Base-by-base conservation (phyloP, 1,140 invertebrate species). In the Thrips palmi region DNA sequence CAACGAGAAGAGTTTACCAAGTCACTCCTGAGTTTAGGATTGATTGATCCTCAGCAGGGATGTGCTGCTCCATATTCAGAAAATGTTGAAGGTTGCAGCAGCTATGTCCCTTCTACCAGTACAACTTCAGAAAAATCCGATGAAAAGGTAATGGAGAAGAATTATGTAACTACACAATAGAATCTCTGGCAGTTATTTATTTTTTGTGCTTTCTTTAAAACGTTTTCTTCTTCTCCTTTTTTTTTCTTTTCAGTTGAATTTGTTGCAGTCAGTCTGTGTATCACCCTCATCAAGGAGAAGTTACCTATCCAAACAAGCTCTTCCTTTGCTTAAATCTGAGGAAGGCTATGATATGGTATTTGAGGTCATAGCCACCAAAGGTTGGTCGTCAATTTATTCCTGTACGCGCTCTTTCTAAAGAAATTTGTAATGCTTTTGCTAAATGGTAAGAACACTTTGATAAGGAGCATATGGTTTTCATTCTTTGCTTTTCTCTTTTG, bases 301-400 rank as follows among this genome's bases (percentile, higher is more conserved):
- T 49, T 55, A 51, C 27, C 47, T 74, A 19, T 70, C 72, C 2
- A 59, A 64, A 45, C 60, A 62, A 42, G 60, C 66, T 4, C 47
- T 68, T 20, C 57, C 65, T 19, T 49, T 75, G 12, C 56, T 74
- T 8, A 57, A 61, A 39, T 62, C 57, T 15, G 59, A 56, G 2
- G 48, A 55, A 18, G 55, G 59, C 38, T 64, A 71, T 2, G 72
- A 76, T 50, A 73, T 76, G 70, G 61, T 68, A 39, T 76, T 76
- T 57, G 70, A 76, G 56, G 64, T 76, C 20, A 47, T 56, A 14
- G 34, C 42, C 50, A 30, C 46, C 12, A 50, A 53, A 46, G 63
- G 62, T 65, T 42, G 42, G 50, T 40, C 24, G 5, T n/a, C n/a
- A n/a, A 8, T 47, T 39, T 7, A 37, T 40, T 25, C 40, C 25